Evolutionary conservation across 2,888 invertebrate species (phyloP), one percentile per base, ranked within the genome.

Genomic region (Liposcelis brunnea): DNA sequence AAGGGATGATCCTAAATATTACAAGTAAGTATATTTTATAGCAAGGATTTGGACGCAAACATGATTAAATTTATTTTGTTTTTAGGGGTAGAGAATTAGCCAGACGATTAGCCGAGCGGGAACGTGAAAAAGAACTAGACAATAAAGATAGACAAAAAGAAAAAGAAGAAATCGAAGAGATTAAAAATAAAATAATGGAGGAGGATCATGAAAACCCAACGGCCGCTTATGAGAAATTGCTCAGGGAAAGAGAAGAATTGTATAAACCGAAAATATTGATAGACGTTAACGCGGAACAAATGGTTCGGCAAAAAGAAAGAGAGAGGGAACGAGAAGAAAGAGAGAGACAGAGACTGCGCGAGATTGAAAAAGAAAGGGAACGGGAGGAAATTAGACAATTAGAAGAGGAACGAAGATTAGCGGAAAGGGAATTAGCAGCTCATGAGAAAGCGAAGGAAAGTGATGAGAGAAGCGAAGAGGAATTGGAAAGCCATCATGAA

Each of bases 1-100:
- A 64, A 72, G 93, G 44, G 94, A 97, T 63, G 98, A 98, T 62
- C 74, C 83, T 42, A 95, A 95, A 68, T 98, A 87, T 68, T 98
- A 95, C 70, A 91, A 87, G 78, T 77, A 58, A 62, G 68, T 58
- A 33, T 26, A 15, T 35, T 12, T 43, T 43, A 43, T 11, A 11
- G 38, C 44, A 15, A 14, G 35, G n/a, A 21, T 3, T 21, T 2
- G 2, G 31, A n/a, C 12, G 21, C 15, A 45, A 3, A n/a, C 14
- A 5, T 21, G 26, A 5, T 12, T 44, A 11, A 7, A 7, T 44
- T 35, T 12, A 16, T 15, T 16, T 8, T 12, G 46, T 51, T 57
- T 55, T 32, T 56, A 77, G 77, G 59, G 85, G 87, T 46, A 80
- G 87, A 59, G 90, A 91, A 61, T 67, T 98, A 52, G 83, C 85